Conservation (phyloP, 2,888 invertebrate genomes). For the Rhingia campestris region DNA sequence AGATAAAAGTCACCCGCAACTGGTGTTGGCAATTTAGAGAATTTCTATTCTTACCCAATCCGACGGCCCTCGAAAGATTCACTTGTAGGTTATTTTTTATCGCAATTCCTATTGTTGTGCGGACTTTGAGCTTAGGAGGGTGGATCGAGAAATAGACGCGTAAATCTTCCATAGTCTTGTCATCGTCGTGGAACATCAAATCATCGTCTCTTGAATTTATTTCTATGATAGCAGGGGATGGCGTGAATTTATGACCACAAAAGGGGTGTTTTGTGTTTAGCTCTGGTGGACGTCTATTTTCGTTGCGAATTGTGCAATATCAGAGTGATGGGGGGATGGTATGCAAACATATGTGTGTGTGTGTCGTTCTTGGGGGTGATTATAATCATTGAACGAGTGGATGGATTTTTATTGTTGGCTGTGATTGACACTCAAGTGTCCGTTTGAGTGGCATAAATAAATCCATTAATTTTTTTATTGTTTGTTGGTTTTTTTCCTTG, state of each 20-base stretch:
- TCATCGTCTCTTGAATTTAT: conserved; percentile 48
- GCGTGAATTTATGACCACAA: conserved; percentile 48
- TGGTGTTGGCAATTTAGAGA: conserved; percentile 65
- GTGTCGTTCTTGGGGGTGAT: conserved; percentile 33
- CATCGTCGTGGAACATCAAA: conserved; percentile 43
- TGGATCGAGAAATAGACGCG: conserved; percentile 56
- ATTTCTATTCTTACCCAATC: conserved; percentile 57
- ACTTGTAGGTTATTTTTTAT: conserved; percentile 34
- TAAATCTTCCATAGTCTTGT: conserved; percentile 51
- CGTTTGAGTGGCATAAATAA: conserved; percentile 66
- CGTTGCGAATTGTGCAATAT: not conserved
- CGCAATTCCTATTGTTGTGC: conserved; percentile 23
- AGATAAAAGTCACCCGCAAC: conserved; percentile 66
- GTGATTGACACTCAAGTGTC: conserved; percentile 69
- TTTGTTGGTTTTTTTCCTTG: conserved; percentile 36
- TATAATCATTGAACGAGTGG: conserved; percentile 46
- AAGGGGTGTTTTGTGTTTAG: conserved; percentile 56
- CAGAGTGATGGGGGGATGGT: conserved; percentile 6
- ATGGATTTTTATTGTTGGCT: conserved; percentile 64
- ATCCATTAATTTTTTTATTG: conserved; percentile 61
- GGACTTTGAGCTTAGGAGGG: not conserved
- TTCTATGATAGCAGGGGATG: conserved; percentile 33
- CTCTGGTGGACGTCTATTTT: conserved; percentile 52
- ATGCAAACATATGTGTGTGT: conserved; percentile 4
- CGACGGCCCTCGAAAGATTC: conserved; percentile 53